phyloP scores from a whole-genome alignment of 2,797 vertebrate species.

The Lerista edwardsae region DNA sequence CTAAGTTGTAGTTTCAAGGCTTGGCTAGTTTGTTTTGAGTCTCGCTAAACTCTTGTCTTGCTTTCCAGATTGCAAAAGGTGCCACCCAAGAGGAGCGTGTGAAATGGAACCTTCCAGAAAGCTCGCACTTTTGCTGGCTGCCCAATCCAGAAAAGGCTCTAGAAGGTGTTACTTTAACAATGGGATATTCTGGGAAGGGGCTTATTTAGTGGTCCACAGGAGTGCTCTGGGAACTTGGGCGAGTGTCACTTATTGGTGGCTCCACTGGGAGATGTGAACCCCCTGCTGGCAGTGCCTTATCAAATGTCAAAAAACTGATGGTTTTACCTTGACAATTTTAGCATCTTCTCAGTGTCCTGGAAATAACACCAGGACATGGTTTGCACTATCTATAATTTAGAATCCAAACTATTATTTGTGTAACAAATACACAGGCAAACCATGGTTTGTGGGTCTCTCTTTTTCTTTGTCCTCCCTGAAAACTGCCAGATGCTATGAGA shows the following conservation, averaged over 20 bases:
- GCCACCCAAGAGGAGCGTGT: constrained; percentile 86
- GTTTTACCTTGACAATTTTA: too few species aligned
- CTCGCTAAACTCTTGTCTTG: constrained; percentile 6
- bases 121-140: constrained; percentile 86
- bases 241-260: too few species aligned
- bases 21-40: constrained; percentile 18
- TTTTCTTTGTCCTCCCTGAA: not conserved
- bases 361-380: too few species aligned
- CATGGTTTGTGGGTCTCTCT: not conserved
- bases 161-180: constrained; percentile 80
- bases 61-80: constrained; percentile 89
- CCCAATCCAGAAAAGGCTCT: constrained; percentile 86
- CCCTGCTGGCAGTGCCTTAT: too few species aligned
- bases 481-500: too few species aligned
- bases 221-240: too few species aligned
- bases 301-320: too few species aligned
- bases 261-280: too few species aligned
- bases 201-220: not conserved
- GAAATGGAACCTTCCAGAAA: constrained; percentile 85
- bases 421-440: not conserved
- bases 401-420: too few species aligned
- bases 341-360: too few species aligned
- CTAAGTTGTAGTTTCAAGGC: not conserved
- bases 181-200: not conserved
- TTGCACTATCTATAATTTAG: too few species aligned